phyloP scores from a whole-genome alignment of 2,888 invertebrate species.

The Miltochrista miniata region DNA sequence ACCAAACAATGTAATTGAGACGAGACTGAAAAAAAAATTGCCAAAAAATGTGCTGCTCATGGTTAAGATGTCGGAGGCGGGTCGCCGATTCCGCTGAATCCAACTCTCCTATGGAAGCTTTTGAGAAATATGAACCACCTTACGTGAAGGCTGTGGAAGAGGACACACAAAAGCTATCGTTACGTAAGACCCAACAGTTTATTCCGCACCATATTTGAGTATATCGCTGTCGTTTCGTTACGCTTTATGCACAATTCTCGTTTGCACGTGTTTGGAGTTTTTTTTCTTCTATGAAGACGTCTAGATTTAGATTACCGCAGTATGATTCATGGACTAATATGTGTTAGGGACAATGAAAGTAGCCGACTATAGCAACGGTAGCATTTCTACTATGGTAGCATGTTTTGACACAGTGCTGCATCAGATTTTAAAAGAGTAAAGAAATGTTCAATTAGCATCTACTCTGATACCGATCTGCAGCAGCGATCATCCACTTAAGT shows the following conservation, averaged over 20 bases:
- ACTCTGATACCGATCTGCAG: no score
- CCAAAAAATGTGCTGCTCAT: constrained; percentile 76
- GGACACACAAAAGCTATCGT: constrained; percentile 45
- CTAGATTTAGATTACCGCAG: constrained; percentile 43
- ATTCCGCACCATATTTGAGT: constrained; percentile 44
- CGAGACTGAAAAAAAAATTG: constrained; percentile 36
- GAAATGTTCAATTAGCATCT: no score
- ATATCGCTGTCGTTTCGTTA: constrained; percentile 35
- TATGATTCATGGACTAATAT: constrained; percentile 55
- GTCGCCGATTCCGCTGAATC: constrained; percentile 65
- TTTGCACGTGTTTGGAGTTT: constrained; percentile 38
- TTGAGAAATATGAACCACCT: constrained; percentile 52
- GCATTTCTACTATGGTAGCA: no score
- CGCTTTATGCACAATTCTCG: constrained; percentile 54
- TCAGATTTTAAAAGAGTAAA: background rate
- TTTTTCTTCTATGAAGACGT: constrained; percentile 23
- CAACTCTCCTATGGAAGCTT: constrained; percentile 58
- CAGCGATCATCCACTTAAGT: no score
- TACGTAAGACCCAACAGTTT: constrained; percentile 66
- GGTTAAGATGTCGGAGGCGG: constrained; percentile 71
- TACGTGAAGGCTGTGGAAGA: constrained; percentile 43
- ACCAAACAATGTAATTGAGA: constrained; percentile 35
- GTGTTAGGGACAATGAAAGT: constrained; percentile 19
- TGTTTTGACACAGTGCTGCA: background rate
- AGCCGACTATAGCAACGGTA: constrained; percentile 15